Evolutionary conservation across 2,797 vertebrate genomes (phyloP), one percentile per base, ranked within the genome.

Genomic region (Typhlichthys eigenmanni): DNA sequence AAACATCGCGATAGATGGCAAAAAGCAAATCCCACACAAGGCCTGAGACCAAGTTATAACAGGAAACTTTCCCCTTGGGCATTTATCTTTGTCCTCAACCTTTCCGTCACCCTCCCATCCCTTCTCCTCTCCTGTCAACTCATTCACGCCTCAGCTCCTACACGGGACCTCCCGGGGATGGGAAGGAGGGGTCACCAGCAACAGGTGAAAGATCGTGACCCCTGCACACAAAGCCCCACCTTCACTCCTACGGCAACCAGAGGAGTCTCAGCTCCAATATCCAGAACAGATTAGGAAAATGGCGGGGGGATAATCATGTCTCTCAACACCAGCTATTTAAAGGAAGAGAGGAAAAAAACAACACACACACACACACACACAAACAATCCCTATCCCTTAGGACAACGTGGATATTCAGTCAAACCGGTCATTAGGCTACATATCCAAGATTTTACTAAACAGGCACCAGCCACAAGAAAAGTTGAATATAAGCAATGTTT

Each of bases 181-280:
- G 68, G 38, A 8, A 9, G 8, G 7, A 9, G 38, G 38, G 38
- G 38, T 43, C 38, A 43, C 38, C 78, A 83, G 81, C 72, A 77
- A 72, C 83, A 87, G 85, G 85, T 89, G 81, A 89, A 88, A 87
- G 84, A 74, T 87, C 75, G 10, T 65, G 75, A 88, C 82, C 84
- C 78, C 58, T 53, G 17, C 13, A 63, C 46, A 84, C 78, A 86
- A 85, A 85, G 71, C 58, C 74, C 47, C 34, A 3, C 55, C 74
- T 60, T 71, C 70, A 24, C 68, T 71, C 17, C 47, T 16, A 60
- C 66, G 71, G 66, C 38, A 45, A 68, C 65, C 68, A 55, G 49
- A 46, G 46, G 71, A 29, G 59, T 59, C 65, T 74, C 17, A 58
- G 68, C 74, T 70, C 24, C 14, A 47, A 72, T 71, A 55, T 64